Evolutionary conservation across 2,888 invertebrate genomes (phyloP), one percentile per base, ranked within the genome.

Genomic region (Holacanthella duospinosa): DNA sequence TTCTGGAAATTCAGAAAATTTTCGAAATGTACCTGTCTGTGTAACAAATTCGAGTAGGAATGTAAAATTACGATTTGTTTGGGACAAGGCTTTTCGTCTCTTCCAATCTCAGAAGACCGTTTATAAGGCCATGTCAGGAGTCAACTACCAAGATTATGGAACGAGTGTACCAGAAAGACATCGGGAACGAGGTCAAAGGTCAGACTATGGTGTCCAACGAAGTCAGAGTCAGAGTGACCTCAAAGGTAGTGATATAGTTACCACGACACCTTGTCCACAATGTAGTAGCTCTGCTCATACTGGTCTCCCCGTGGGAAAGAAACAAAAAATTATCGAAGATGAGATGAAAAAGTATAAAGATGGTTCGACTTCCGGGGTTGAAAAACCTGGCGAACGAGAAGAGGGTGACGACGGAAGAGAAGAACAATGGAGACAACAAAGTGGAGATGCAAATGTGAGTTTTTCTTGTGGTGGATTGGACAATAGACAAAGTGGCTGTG

Each of bases 61-160:
- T 62, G 66, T 73, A 16, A 73, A 71, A 57, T 60, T 73, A 36
- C 57, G 71, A 29, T 73, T 73, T 62, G 68, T 73, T 26, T 73
- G 73, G 73, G 71, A 73, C 66, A 70, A 71, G 59, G 73, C 73
- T 2, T 73, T 73, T 62, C 71, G 71, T 62, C 59, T 73, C 29
- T 73, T 73, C 58, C 68, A 71, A 48, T 68, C 70, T 4, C 68
- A 70, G 53, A 64, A 69, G 4, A 68, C 71, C 1, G 70, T 73
- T 27, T 73, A 73, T 64, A 62, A 67, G 58, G 73, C 70, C 2
- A 66, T 70, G 44, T 71, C 73, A 43, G 73, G 73, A 57, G 67
- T 73, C n/a, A 71, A 71, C 63, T 71, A 69, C 29, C 69, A 73
- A 59, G 73, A 70, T 59, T 71, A 68, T 57, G 68, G 68, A 44